phyloP scores from a whole-genome alignment of 2,113 vertebrate species.

The Philantomba maxwellii region DNA sequence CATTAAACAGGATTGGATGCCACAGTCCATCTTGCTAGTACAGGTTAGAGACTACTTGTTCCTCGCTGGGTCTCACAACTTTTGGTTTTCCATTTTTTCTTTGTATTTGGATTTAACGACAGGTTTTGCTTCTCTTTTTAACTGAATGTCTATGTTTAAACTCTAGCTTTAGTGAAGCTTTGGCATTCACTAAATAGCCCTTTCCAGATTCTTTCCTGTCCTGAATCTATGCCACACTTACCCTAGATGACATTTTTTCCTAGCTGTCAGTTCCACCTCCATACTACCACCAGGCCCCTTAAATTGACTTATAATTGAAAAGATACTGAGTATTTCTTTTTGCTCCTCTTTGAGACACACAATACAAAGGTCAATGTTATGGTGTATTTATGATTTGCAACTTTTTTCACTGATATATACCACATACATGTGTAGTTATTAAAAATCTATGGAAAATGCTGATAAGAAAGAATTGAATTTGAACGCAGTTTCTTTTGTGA shows the following conservation, averaged over 20 bases:
- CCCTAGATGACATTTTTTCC: neutral
- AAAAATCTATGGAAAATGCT: neutral
- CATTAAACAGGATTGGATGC: neutral
- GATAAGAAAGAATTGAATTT: constrained; percentile 33
- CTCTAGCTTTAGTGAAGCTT: neutral
- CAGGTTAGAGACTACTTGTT: neutral
- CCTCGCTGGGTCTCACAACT: neutral
- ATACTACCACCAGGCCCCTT: neutral
- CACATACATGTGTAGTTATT: neutral
- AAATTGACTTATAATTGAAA: neutral
- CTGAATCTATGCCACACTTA: neutral
- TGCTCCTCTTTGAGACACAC: neutral
- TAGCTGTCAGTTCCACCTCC: neutral
- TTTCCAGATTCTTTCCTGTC: neutral
- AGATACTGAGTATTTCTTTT: neutral
- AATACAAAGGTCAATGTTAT: neutral
- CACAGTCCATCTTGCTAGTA: neutral
- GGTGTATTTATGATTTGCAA: neutral
- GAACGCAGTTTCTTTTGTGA: constrained; percentile 25
- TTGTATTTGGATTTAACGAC: neutral
- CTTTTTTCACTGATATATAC: neutral
- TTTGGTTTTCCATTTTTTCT: neutral
- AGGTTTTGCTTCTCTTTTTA: neutral
- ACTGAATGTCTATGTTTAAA: neutral
- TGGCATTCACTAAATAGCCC: neutral